These are phyloP conservation scores for Pammene aurita DNA, from an alignment of 2,888 invertebrate species.

Conservation along the genomic window DNA sequence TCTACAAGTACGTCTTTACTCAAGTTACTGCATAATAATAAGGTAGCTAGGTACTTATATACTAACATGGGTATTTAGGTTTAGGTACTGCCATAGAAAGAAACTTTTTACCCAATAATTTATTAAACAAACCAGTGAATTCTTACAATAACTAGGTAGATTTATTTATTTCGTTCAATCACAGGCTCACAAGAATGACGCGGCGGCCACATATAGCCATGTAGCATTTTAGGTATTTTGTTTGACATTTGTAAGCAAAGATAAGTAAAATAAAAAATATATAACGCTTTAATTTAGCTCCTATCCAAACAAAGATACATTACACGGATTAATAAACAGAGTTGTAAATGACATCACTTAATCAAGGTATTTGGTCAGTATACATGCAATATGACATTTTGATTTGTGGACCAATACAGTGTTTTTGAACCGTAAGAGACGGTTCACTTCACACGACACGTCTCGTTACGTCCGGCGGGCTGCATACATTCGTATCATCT, in stretches of 20 bases:
- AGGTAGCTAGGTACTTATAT: no score
- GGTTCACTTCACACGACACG: no score
- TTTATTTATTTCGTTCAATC: constrained; percentile 31
- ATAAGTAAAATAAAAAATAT: background rate
- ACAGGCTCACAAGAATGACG: constrained; percentile 35
- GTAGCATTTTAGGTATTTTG: background rate
- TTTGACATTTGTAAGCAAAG: background rate
- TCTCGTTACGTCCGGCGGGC: no score
- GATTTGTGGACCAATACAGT: no score
- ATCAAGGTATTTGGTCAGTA: background rate
- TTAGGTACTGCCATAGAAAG: background rate
- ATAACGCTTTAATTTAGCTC: background rate
- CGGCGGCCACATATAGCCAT: constrained; percentile 18
- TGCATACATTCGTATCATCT: no score
- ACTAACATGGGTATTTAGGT: no score
- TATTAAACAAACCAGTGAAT: constrained; percentile 37
- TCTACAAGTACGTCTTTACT: no score
- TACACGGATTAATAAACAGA: background rate
- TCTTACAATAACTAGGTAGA: constrained; percentile 28
- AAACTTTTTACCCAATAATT: constrained; percentile 31
- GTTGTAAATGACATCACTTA: background rate
- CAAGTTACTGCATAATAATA: no score
- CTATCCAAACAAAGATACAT: background rate
- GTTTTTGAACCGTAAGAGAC: no score
- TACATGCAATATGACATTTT: no score